These are phyloP conservation scores for Diogma glabrata DNA, from an alignment of 2,888 invertebrate species.

Conservation along the genomic window DNA sequence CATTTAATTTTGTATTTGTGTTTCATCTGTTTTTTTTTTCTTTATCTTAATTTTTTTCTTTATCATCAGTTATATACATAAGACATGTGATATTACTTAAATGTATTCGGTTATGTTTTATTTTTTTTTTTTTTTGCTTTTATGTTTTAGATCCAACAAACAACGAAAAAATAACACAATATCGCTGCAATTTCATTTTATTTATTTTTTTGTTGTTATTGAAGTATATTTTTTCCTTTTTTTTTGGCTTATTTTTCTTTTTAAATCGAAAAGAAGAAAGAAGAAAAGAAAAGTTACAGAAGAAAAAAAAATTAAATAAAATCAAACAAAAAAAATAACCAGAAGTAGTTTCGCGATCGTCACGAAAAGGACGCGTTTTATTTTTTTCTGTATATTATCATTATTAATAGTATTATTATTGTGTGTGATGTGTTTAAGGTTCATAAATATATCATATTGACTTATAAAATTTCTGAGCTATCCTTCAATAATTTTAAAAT, in stretches of 20 bases:
- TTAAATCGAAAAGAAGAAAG: background rate
- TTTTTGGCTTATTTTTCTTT: no score
- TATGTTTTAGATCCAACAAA: background rate
- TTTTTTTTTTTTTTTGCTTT: slow-evolving; percentile 6
- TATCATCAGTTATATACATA: slow-evolving; percentile 1
- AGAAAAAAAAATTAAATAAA: slow-evolving; percentile 6
- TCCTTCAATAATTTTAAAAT: no score
- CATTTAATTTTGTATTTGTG: background rate
- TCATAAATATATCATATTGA: no score
- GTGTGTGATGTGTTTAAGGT: no score
- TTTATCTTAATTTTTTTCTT: background rate
- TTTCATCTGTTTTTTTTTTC: background rate
- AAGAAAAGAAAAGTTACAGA: slow-evolving; percentile 6
- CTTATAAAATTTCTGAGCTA: no score
- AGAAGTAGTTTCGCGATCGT: slow-evolving; percentile 9
- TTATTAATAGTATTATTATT: no score
- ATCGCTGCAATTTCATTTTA: slow-evolving; percentile 7
- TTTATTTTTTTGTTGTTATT: slow-evolving; percentile 2
- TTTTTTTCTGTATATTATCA: no score
- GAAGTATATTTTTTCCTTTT: slow-evolving; percentile 3
- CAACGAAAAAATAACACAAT: slow-evolving; percentile 1
- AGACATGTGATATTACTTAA: slow-evolving; percentile 9
- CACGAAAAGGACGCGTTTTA: slow-evolving; percentile 5
- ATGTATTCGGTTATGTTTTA: slow-evolving; percentile 4
- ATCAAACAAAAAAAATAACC: slow-evolving; percentile 6